These are phyloP conservation scores for Catostomus latipinnis DNA, from an alignment of 2,797 vertebrate genomes.

Conservation along the genomic window DNA sequence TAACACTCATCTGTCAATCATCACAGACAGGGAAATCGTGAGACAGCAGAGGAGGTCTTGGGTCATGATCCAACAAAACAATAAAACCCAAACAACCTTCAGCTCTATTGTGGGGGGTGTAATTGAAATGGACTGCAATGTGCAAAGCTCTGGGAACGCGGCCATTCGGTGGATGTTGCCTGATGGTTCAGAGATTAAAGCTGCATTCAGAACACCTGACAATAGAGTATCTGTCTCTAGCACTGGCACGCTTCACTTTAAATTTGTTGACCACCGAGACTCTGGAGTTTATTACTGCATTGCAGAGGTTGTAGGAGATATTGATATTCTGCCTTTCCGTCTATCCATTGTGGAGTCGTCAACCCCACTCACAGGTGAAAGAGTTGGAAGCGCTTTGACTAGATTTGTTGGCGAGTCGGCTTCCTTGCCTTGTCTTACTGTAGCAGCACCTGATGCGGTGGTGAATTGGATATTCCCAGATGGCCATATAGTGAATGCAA, in stretches of 20 bases:
- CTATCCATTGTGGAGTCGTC: slow-evolving; percentile 80
- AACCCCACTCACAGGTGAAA: slow-evolving; percentile 67
- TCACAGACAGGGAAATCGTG: slow-evolving; percentile 60
- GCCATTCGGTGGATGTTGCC: slow-evolving; percentile 86
- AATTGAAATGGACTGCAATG: slow-evolving; percentile 80
- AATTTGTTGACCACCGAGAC: slow-evolving; percentile 73
- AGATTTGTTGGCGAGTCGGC: slow-evolving; percentile 79
- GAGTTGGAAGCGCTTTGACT: slow-evolving; percentile 67
- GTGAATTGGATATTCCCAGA: slow-evolving; percentile 89
- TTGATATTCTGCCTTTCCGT: slow-evolving; percentile 76
- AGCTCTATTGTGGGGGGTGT: slow-evolving; percentile 74
- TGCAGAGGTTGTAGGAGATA: slow-evolving; percentile 77
- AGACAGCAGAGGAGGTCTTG: slow-evolving; percentile 75
- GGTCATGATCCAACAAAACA: slow-evolving; percentile 85
- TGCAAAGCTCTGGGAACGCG: slow-evolving; percentile 81
- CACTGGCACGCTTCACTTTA: slow-evolving; percentile 77
- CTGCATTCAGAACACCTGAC: slow-evolving; percentile 69
- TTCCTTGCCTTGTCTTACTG: slow-evolving; percentile 77
- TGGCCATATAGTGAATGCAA: slow-evolving; percentile 70
- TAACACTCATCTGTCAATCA: slow-evolving; percentile 76
- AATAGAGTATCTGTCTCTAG: slow-evolving; percentile 75
- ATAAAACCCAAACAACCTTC: slow-evolving; percentile 66
- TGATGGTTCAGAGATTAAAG: slow-evolving; percentile 79
- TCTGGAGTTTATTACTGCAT: slow-evolving; percentile 88
- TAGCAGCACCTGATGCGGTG: slow-evolving; percentile 81